These are phyloP conservation scores for Catocala fraxini DNA, from an alignment of 2,888 invertebrate species.

Conservation along the genomic window DNA sequence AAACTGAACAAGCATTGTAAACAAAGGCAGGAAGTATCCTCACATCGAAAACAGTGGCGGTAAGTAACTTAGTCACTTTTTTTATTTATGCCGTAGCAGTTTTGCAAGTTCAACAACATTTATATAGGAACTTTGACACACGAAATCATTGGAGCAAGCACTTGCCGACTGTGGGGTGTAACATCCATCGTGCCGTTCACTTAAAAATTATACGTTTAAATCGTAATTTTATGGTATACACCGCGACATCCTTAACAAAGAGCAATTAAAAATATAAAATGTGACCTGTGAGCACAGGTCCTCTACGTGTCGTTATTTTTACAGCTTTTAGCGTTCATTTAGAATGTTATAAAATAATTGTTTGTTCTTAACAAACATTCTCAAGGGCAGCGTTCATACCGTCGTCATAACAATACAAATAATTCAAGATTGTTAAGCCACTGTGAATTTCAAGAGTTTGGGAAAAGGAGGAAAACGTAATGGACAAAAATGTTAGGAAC, in stretches of 20 bases:
- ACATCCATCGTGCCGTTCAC: conserved; percentile 19
- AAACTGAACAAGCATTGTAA: conserved; percentile 55
- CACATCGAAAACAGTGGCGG: conserved; percentile 39
- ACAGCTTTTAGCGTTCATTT: conserved; percentile 29
- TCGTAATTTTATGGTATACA: conserved; percentile 39
- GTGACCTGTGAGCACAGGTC: conserved; percentile 18
- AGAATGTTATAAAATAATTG: conserved; percentile 26
- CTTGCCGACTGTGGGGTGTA: conserved; percentile 17
- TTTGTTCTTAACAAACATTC: conserved; percentile 32
- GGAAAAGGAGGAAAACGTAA: conserved; percentile 18
- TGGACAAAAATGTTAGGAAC: conserved; percentile 14
- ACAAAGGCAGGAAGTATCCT: conserved; percentile 70
- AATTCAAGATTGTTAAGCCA: conserved; percentile 19
- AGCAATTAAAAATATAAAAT: conserved; percentile 41
- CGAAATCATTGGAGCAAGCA: conserved; percentile 27
- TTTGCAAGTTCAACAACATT: conserved; percentile 51
- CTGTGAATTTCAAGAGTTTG: conserved; percentile 32
- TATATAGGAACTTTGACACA: conserved; percentile 44
- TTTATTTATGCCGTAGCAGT: conserved; percentile 38
- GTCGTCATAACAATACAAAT: conserved; percentile 25
- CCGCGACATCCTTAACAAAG: conserved; percentile 25
- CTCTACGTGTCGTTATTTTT: conserved; percentile 34
- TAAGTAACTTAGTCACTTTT: conserved; percentile 37
- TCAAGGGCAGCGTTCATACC: conserved; percentile 14
- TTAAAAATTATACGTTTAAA: conserved; percentile 40